Evolutionary conservation across 2,113 vertebrate species (phyloP).

Genomic region (Eupsittula cactorum): DNA sequence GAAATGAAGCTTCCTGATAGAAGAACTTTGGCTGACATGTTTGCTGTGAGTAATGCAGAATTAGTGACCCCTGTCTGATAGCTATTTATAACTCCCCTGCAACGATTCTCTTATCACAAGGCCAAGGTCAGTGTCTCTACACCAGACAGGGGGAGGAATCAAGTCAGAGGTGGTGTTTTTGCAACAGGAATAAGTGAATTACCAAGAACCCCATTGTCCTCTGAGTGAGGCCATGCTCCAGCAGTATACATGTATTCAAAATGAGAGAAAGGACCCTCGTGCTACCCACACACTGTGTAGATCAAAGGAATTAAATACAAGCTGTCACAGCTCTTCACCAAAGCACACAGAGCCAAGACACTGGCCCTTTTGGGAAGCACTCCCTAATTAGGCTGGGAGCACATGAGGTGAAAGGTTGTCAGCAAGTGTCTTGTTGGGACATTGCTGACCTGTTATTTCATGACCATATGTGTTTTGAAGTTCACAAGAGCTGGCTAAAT

Average conservation of each 20-base stretch:
- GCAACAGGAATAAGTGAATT: neutral
- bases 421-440: neutral
- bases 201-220: neutral
- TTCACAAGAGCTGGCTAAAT: neutral
- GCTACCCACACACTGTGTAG: neutral
- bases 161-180: neutral
- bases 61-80: neutral
- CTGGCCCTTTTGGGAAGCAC: neutral
- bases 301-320: neutral
- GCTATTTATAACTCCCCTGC: slow-evolving; percentile 41
- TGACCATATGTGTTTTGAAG: neutral
- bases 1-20: slow-evolving; percentile 36
- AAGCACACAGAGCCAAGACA: neutral
- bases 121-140: neutral
- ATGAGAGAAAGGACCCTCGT: neutral
- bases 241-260: neutral
- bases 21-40: slow-evolving; percentile 30
- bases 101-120: neutral
- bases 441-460: neutral
- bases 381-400: neutral
- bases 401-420: neutral
- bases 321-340: neutral
- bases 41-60: neutral
- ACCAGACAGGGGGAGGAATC: neutral
- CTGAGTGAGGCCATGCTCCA: neutral